Evolutionary conservation across 2,113 vertebrate species (phyloP).

Genomic region (Rhegmatorhina hoffmannsi): DNA sequence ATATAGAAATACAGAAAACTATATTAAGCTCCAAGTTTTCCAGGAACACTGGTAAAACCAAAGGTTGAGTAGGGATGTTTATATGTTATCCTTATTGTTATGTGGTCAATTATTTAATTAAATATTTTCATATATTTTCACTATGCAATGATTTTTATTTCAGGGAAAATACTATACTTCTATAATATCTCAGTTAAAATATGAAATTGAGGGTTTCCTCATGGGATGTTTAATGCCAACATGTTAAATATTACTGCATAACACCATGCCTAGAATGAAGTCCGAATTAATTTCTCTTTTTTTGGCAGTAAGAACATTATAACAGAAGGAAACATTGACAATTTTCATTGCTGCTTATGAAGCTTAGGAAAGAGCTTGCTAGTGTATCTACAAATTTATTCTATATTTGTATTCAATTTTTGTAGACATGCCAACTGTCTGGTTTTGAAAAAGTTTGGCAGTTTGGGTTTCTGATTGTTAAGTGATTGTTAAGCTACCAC

Average conservation of each 20-base stretch:
- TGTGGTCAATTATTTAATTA: neutral
- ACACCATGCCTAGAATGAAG: neutral
- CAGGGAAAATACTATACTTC: neutral
- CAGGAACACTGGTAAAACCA: neutral
- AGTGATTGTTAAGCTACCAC: neutral
- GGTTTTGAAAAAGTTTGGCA: neutral
- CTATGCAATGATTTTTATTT: neutral
- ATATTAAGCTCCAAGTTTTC: neutral
- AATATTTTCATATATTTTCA: neutral
- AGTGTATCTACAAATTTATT: slow-evolving; percentile 5
- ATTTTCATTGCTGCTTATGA: neutral
- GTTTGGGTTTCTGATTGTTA: neutral
- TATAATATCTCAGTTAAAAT: neutral
- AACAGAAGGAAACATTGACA: slow-evolving; percentile 12
- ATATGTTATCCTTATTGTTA: neutral
- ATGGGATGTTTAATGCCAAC: neutral
- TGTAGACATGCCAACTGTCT: neutral
- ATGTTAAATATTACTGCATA: neutral
- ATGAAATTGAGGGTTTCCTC: neutral
- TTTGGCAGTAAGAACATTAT: neutral
- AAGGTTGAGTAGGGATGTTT: neutral
- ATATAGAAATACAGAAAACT: neutral
- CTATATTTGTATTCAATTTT: neutral
- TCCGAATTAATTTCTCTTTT: slow-evolving; percentile 11
- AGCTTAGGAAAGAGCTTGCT: neutral